Base-by-base conservation (phyloP, 2,888 invertebrate species). In the Lomographa bimaculata region DNA sequence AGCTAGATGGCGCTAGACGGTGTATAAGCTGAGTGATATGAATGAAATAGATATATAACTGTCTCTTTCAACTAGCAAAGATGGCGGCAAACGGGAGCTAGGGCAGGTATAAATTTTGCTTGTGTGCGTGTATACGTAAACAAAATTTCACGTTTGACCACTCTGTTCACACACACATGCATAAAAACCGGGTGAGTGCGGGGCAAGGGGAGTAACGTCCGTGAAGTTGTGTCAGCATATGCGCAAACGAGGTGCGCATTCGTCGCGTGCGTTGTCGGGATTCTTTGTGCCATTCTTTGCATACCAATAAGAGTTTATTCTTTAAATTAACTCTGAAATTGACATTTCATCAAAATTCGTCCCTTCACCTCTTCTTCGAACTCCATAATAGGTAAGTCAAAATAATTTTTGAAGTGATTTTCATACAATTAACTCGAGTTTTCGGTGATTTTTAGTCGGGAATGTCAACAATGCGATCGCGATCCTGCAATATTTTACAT, bases 281-380 rank as follows among this genome's bases (percentile, higher is more conserved):
- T 96, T 96, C 96, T 96, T 96, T 96, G 95, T 96, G 95, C 94
- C 96, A 96, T 96, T 96, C 96, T 94, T 95, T 92, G 94, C 96
- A 96, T 96, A 95, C 96, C 96, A 95, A 92, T 91, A 92, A 92
- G 91, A 91, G 91, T 91, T 91, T 90, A 91, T 92, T 92, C 91
- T 92, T 92, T 91, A 91, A 91, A 91, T 92, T 91, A 92, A 92
- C 92, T 91, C 90, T 85, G 85, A 91, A 91, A 92, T 91, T 91
- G 89, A 90, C 77, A 81, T 71, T 71, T 79, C 87, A 91, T 90
- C 92, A 92, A 92, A 92, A 92, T 92, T 91, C 90, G 89, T 77
- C 91, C 85, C 87, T 82, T 89, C 89, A 91, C 89, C 79, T 89
- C 91, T 90, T 87, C 90, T 90, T 90, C 90, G 79, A 86, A 83